These are phyloP conservation scores for Orchesella flavescens DNA, from an alignment of 2,888 invertebrate genomes.

Conservation along the genomic window DNA sequence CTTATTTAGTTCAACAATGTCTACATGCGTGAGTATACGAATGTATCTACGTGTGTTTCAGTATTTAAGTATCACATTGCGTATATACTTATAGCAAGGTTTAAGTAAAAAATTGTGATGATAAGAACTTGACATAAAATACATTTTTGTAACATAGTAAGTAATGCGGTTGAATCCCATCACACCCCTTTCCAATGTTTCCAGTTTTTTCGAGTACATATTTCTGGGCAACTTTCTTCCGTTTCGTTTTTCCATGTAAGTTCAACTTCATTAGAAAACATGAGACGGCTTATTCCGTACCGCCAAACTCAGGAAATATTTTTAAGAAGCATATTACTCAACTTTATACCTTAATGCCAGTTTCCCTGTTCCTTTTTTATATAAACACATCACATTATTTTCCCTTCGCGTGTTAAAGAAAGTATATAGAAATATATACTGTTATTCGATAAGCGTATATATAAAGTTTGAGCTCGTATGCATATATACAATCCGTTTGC, in stretches of 20 bases:
- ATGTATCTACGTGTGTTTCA: neutral
- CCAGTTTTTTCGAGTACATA: neutral
- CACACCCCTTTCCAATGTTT: neutral
- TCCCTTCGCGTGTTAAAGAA: neutral
- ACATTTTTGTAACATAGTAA: neutral
- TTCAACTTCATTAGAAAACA: constrained; percentile 57
- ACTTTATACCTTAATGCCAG: constrained; percentile 14
- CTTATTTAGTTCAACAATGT: too few relatives aligned
- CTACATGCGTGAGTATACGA: neutral
- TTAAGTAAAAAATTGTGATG: neutral
- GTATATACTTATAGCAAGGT: too few relatives aligned
- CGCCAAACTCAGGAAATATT: constrained; percentile 53
- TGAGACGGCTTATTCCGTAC: constrained; percentile 55
- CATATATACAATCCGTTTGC: constrained; percentile 22
- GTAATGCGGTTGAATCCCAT: neutral
- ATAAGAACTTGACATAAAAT: constrained; percentile 10
- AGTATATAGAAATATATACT: neutral
- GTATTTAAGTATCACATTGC: too few relatives aligned
- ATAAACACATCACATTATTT: neutral
- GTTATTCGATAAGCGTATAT: neutral
- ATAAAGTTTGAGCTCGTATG: too few relatives aligned
- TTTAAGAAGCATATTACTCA: constrained; percentile 52
- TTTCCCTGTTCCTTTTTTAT: neutral
- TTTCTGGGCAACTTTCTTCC: neutral
- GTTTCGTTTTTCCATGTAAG: neutral